These are phyloP conservation scores for Artibeus lituratus DNA, from an alignment of 2,797 vertebrate species.

Conservation along the genomic window DNA sequence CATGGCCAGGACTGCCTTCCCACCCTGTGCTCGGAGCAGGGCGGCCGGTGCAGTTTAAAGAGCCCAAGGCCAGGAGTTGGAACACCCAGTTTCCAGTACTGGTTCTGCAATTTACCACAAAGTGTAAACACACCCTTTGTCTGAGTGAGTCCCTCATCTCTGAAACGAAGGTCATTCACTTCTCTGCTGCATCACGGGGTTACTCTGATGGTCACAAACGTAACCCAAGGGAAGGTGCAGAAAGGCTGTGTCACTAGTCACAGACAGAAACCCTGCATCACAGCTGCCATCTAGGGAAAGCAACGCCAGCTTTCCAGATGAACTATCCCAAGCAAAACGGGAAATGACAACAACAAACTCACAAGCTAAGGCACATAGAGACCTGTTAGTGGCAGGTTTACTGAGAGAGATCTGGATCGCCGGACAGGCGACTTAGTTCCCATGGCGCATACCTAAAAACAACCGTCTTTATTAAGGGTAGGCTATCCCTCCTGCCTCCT, in stretches of 20 bases:
- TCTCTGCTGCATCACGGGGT: neutral
- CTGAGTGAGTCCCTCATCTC: neutral
- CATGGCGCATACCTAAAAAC: neutral
- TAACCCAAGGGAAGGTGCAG: neutral
- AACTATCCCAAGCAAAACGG: neutral
- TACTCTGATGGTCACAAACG: neutral
- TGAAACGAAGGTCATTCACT: neutral
- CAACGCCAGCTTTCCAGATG: neutral
- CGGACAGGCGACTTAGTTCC: neutral
- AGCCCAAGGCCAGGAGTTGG: neutral
- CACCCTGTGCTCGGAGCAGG: neutral
- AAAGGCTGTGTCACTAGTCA: neutral
- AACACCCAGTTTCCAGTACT: neutral
- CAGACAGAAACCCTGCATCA: neutral
- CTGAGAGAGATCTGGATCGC: conserved; percentile 5
- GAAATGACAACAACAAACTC: no score
- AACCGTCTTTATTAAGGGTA: neutral
- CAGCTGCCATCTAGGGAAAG: neutral
- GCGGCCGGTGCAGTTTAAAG: neutral
- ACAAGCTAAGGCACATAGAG: no score
- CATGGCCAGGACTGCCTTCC: neutral
- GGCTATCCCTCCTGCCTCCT: neutral
- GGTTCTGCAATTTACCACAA: neutral
- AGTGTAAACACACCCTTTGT: conserved; percentile 17
- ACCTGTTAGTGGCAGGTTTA: neutral